Conservation (phyloP, 2,888 invertebrate species). For the Aphidoletes aphidimyza region DNA sequence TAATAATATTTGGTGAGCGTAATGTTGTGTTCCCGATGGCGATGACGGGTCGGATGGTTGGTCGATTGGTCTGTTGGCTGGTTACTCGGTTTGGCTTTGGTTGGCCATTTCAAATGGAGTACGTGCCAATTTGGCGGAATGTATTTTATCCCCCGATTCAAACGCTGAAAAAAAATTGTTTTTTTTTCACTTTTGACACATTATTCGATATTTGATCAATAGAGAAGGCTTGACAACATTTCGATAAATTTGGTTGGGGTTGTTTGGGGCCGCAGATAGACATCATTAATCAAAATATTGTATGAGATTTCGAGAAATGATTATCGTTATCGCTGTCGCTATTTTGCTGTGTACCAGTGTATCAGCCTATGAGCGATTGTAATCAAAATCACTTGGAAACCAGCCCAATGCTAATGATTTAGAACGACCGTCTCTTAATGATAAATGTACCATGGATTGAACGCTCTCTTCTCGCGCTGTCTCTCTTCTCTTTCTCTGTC, state of each 20-base stretch:
- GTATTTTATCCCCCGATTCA: not conserved
- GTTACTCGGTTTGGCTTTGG: too few relatives aligned
- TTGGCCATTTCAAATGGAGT: not conserved
- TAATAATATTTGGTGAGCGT: not conserved
- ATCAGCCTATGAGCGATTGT: not conserved
- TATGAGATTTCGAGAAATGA: not conserved
- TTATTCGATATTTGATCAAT: slow-evolving; percentile 29
- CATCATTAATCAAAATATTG: slow-evolving; percentile 41
- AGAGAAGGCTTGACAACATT: slow-evolving; percentile 1
- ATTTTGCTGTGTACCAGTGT: not conserved
- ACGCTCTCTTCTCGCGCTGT: too few relatives aligned
- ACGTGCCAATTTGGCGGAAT: slow-evolving; percentile 30
- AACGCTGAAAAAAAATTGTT: too few relatives aligned
- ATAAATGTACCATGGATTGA: not conserved
- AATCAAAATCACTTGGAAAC: slow-evolving; percentile 48
- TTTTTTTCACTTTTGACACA: not conserved
- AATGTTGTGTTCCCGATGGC: not conserved
- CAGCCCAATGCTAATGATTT: not conserved
- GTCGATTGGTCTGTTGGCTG: too few relatives aligned
- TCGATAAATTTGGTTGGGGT: not conserved
- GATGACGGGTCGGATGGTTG: too few relatives aligned
- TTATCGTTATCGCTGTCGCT: not conserved
- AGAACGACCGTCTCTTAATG: not conserved
- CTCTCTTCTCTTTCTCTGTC: too few relatives aligned
- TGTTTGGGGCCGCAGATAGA: not conserved